These are phyloP conservation scores for Branchipolynoe longqiensis DNA, from an alignment of 2,888 invertebrate species.

Conservation along the genomic window DNA sequence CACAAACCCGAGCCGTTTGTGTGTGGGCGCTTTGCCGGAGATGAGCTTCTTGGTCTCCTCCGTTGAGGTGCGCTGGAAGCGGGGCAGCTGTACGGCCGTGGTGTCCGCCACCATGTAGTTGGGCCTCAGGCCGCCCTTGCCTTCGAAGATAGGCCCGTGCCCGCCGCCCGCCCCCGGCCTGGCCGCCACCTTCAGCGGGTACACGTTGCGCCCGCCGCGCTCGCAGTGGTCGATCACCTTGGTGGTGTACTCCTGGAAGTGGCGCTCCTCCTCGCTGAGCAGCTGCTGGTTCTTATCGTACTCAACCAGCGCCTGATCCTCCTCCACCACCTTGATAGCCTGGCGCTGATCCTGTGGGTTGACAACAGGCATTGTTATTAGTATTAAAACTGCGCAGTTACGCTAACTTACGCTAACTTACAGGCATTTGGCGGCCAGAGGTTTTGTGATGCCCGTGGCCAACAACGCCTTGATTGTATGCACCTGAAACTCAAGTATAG, in stretches of 20 bases:
- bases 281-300: slow-evolving; percentile 78
- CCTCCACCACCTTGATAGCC: slow-evolving; percentile 68
- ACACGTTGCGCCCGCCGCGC: slow-evolving; percentile 79
- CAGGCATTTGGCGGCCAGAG: no score
- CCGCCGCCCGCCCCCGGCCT: slow-evolving; percentile 78
- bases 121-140: slow-evolving; percentile 80
- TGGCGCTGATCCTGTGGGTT: slow-evolving; percentile 69
- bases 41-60: slow-evolving; percentile 78
- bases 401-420: no score
- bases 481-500: neutral
- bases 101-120: slow-evolving; percentile 80
- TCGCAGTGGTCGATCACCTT: slow-evolving; percentile 80
- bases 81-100: slow-evolving; percentile 79
- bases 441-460: no score
- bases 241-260: slow-evolving; percentile 78
- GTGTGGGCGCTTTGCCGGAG: slow-evolving; percentile 73
- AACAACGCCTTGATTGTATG: neutral
- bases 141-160: slow-evolving; percentile 77
- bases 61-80: slow-evolving; percentile 76
- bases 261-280: slow-evolving; percentile 78
- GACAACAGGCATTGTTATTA: no score
- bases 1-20: slow-evolving; percentile 80
- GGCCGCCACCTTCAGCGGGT: slow-evolving; percentile 80
- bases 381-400: no score
- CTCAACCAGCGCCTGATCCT: slow-evolving; percentile 71